Evolutionary conservation across 1,140 invertebrate species (phyloP), one percentile per base, ranked within the genome.

Genomic region (Tetraneura akinire): DNA sequence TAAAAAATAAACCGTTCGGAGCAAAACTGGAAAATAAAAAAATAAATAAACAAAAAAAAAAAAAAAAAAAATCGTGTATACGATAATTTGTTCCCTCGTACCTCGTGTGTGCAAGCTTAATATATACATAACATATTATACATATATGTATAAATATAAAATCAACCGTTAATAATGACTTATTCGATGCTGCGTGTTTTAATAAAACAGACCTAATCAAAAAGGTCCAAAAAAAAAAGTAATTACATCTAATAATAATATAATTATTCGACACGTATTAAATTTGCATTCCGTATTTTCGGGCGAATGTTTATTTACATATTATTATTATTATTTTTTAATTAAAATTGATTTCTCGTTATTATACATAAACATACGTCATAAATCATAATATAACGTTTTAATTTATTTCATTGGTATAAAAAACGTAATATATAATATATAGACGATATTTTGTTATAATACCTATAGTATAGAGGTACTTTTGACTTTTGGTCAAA

Each of bases 141-240:
- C n/a, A 29, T 51, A 51, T 18, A n/a, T 8, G 1, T 6, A 29
- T 49, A 29, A 29, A 71, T 47, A 9, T 16, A 37, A 4, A 45
- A 23, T 37, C 21, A 47, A 47, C 42, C 66, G 66, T 68, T 47
- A 47, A 47, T 47, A 47, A 66, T 26, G 21, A 68, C 66, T 45
- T 16, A n/a, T 45, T 68, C 21, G 21, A 21, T 57, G 8, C 5
- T 37, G 11, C 37, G n/a, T 64, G 62, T 68, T 47, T 68, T 68
- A 68, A 23, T 26, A 68, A 47, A 68, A 68, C 66, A 16, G 42
- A 42, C 66, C 18, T 11, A 68, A 68, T 68, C 42, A 14, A 68
- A 68, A 68, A 68, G 66, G 66, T 68, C 32, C 32, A 37, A 37
- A 37, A 68, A 47, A 68, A 57, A 64, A 23, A 23, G 14, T 47